A percentile compares a stretch with the other conserved stretches of the same genome.
Conservation (phyloP, 2,113 vertebrate genomes). For the Tetrax tetrax region DNA sequence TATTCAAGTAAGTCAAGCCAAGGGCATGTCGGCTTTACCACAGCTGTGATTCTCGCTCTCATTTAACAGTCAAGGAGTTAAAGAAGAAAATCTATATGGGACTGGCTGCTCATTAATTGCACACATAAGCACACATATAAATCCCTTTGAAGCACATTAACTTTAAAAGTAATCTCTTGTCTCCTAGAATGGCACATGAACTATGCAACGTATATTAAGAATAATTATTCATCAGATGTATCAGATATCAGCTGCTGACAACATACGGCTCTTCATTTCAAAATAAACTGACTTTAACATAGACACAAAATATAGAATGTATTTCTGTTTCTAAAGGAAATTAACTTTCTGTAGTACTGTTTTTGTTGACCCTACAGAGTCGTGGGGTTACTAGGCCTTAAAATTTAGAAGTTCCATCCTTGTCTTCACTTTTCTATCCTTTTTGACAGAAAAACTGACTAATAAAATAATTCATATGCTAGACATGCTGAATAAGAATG, state of each 20-base stretch:
- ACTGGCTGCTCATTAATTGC: not conserved
- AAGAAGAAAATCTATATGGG: not conserved
- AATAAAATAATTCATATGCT: not conserved
- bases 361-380: not conserved
- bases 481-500: not conserved
- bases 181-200: not conserved
- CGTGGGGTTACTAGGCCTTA: not conserved
- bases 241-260: not conserved
- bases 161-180: conserved; percentile 11
- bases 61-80: conserved; percentile 1
- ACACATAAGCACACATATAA: not conserved
- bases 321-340: not conserved
- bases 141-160: not conserved
- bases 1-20: not conserved
- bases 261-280: not conserved
- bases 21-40: not conserved
- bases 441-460: not conserved
- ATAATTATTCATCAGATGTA: not conserved
- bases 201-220: not conserved
- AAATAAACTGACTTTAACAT: not conserved
- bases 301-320: not conserved
- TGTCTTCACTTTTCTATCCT: not conserved
- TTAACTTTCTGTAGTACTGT: not conserved
- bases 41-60: not conserved
- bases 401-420: not conserved